phyloP scores from a whole-genome alignment of 2,888 invertebrate genomes.

The Mechanitis mazaeus region DNA sequence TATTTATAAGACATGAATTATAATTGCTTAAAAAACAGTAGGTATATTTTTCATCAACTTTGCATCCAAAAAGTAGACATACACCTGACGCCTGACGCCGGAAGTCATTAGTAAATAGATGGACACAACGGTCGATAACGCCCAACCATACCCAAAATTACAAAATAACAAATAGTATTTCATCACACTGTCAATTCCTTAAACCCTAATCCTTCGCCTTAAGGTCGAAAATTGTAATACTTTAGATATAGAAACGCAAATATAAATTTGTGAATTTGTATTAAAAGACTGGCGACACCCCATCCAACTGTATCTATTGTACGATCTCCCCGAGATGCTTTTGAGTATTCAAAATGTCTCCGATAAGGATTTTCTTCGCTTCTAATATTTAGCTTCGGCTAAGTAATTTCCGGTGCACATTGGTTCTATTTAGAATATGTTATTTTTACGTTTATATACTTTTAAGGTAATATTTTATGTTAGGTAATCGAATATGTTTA shows the following conservation, averaged over 20 bases:
- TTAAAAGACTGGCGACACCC: constrained; percentile 64
- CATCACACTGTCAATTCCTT: background rate
- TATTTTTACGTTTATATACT: constrained; percentile 9
- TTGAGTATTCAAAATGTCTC: constrained; percentile 46
- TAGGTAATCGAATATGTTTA: no score
- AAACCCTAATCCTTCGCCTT: constrained; percentile 15
- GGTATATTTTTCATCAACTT: constrained; percentile 26
- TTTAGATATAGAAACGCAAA: constrained; percentile 24
- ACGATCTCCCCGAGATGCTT: constrained; percentile 52
- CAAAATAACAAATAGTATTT: constrained; percentile 34
- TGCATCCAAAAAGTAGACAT: constrained; percentile 45
- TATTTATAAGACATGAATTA: no score
- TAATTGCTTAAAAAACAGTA: constrained; percentile 10
- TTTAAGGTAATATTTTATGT: constrained; percentile 5
- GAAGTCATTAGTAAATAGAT: constrained; percentile 77
- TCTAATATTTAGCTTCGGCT: constrained; percentile 32
- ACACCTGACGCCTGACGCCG: constrained; percentile 63
- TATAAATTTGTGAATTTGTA: constrained; percentile 39
- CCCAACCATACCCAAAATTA: constrained; percentile 67
- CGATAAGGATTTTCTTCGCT: constrained; percentile 39
- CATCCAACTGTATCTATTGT: constrained; percentile 60
- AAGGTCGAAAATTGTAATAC: constrained; percentile 27
- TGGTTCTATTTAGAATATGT: constrained; percentile 13
- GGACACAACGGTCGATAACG: constrained; percentile 65
- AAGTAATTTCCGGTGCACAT: constrained; percentile 34